phyloP scores from a whole-genome alignment of 2,888 invertebrate species.

The Creontiades dilutus region DNA sequence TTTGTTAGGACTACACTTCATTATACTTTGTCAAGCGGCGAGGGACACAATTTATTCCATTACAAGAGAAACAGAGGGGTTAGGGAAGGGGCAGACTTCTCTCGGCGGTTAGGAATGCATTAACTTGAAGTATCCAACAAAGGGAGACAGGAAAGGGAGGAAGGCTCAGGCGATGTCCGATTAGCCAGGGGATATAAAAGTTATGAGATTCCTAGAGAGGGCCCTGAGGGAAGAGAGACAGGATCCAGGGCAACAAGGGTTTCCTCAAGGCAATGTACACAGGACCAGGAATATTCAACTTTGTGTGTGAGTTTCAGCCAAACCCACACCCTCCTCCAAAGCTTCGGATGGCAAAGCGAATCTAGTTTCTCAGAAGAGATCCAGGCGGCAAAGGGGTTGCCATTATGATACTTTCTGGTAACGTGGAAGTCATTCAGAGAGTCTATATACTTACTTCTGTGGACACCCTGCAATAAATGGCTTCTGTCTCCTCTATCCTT shows the following conservation, averaged over 20 bases:
- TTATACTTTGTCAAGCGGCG: conserved; percentile 65
- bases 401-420: conserved; percentile 31
- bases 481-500: background rate
- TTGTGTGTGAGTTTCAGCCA: conserved; percentile 64
- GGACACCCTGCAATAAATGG: background rate
- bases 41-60: conserved; percentile 68
- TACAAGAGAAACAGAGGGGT: conserved; percentile 64
- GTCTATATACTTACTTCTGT: background rate
- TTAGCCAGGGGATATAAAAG: conserved; percentile 67
- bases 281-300: conserved; percentile 68
- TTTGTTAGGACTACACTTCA: conserved; percentile 65
- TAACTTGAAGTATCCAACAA: conserved; percentile 68
- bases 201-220: conserved; percentile 59
- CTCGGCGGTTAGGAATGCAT: conserved; percentile 66
- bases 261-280: conserved; percentile 66
- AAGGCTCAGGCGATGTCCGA: conserved; percentile 60
- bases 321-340: conserved; percentile 32
- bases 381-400: background rate
- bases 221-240: conserved; percentile 39
- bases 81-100: conserved; percentile 45
- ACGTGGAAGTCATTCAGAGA: background rate
- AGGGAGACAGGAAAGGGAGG: conserved; percentile 50
- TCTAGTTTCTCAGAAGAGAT: conserved; percentile 11
- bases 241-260: conserved; percentile 43
- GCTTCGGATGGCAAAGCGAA: conserved; percentile 33